Percentiles rank a stretch among this genome's conserved stretches.
Conservation (phyloP, 2,888 invertebrate genomes). For the Andrena bicolor region DNA sequence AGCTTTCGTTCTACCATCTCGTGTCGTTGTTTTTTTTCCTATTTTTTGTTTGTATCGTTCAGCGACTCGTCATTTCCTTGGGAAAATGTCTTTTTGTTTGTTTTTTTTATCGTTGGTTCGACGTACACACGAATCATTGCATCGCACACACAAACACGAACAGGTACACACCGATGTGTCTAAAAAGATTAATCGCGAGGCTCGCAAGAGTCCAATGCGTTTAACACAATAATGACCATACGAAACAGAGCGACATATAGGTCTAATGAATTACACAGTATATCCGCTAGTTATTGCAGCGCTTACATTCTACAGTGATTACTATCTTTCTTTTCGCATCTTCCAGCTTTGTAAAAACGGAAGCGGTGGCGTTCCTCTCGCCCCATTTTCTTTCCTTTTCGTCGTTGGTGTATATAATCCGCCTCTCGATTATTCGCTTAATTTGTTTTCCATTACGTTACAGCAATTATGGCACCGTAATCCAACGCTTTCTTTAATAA, state of each 20-base stretch:
- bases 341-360: conserved; percentile 62
- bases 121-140: background rate
- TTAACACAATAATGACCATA: conserved; percentile 33
- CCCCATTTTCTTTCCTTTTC: conserved; percentile 8
- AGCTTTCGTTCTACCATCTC: conserved; percentile 37
- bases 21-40: background rate
- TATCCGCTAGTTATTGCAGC: conserved; percentile 34
- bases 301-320: conserved; percentile 50
- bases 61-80: background rate
- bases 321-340: conserved; percentile 46
- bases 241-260: conserved; percentile 7
- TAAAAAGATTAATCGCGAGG: conserved; percentile 13
- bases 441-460: conserved; percentile 62
- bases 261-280: conserved; percentile 2
- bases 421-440: conserved; percentile 57
- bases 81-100: background rate
- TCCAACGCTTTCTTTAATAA: conserved; percentile 59
- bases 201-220: conserved; percentile 19
- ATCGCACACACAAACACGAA: background rate
- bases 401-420: conserved; percentile 55
- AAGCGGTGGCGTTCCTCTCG: conserved; percentile 38
- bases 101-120: conserved; percentile 1
- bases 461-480: conserved; percentile 55
- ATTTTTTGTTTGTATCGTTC: background rate
- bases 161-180: background rate